Base-by-base conservation (phyloP, 2,113 vertebrate species). In the Speoplatyrhinus poulsoni region DNA sequence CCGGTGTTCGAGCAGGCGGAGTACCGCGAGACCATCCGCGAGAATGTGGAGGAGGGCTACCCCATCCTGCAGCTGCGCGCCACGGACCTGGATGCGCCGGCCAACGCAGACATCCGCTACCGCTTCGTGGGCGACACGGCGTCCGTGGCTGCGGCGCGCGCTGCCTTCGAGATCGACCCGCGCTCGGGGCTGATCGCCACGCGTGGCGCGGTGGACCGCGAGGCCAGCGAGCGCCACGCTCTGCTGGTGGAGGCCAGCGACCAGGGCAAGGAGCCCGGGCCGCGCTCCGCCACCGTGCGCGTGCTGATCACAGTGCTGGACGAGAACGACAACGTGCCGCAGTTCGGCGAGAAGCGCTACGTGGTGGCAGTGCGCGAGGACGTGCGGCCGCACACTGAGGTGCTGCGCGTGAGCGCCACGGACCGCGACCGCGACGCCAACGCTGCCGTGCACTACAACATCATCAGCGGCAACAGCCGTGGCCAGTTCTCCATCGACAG, bases 281-380 rank as follows among this genome's bases (percentile, higher is more conserved):
- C 97, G 0, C 93, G 94, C 10, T 98, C 95, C 0, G 94, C 96
- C 72, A 98, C 92, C 0, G 97, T 99, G 15, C 94, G 92, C 50
- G 97, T 99, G 57, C 95, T 95, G 73, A 99, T 99, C 75, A 96
- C 94, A 0, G 96, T 99, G n/a, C 88, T 99, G 41, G 98, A 99
- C 0, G 98, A 99, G 87, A 99, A 99, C 0, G 98, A 99, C 89
- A 99, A 99, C 0, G 93, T 94, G 9, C 98, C 98, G 9, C 98
- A 99, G 78, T 99, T 99, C 89, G 98, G 96, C 0, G 96, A 99
- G 86, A 99, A 99, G 76, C 95, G 98, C 7, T 99, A 99, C 4
- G 95, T 98, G 4, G 96, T 96, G 7, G 94, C 96, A 58, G 97
- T 99, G 70, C 92, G 94, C 13, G 98, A 99, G 85, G 96, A 99